These are phyloP conservation scores for Sebastes iracundus DNA, from an alignment of 2,797 vertebrate genomes.

Conservation along the genomic window DNA sequence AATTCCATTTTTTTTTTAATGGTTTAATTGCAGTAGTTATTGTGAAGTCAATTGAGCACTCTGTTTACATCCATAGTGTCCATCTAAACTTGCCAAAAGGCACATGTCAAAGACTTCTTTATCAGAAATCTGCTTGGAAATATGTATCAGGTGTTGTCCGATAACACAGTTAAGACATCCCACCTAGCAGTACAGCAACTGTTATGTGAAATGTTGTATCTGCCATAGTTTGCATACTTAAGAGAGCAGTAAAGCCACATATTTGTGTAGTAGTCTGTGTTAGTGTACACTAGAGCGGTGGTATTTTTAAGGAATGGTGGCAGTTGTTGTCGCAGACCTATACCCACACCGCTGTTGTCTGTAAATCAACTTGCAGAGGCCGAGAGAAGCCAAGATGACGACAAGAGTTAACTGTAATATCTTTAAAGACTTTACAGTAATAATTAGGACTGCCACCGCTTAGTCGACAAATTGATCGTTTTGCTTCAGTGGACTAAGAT, in stretches of 20 bases:
- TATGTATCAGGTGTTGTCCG: slow-evolving; percentile 40
- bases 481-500: no score
- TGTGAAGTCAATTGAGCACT: slow-evolving; percentile 16
- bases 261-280: slow-evolving; percentile 15
- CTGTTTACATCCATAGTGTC: slow-evolving; percentile 25
- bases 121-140: slow-evolving; percentile 49
- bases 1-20: slow-evolving; percentile 41
- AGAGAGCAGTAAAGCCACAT: not conserved
- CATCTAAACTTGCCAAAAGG: slow-evolving; percentile 42
- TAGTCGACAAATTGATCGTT: no score
- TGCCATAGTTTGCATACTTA: slow-evolving; percentile 1
- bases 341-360: not conserved
- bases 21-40: slow-evolving; percentile 12
- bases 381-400: not conserved
- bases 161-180: slow-evolving; percentile 19
- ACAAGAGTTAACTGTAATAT: not conserved
- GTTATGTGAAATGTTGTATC: slow-evolving; percentile 4
- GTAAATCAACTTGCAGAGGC: slow-evolving; percentile 38
- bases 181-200: slow-evolving; percentile 6
- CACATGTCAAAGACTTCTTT: slow-evolving; percentile 33
- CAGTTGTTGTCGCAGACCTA: slow-evolving; percentile 9
- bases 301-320: not conserved
- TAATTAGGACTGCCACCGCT: not conserved
- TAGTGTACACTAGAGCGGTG: not conserved
- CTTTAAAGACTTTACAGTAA: not conserved